Percentiles rank a stretch among this genome's conserved stretches.
These are phyloP conservation scores for Tursiops truncatus DNA, from an alignment of 2,113 vertebrate species.

Conservation along the genomic window DNA sequence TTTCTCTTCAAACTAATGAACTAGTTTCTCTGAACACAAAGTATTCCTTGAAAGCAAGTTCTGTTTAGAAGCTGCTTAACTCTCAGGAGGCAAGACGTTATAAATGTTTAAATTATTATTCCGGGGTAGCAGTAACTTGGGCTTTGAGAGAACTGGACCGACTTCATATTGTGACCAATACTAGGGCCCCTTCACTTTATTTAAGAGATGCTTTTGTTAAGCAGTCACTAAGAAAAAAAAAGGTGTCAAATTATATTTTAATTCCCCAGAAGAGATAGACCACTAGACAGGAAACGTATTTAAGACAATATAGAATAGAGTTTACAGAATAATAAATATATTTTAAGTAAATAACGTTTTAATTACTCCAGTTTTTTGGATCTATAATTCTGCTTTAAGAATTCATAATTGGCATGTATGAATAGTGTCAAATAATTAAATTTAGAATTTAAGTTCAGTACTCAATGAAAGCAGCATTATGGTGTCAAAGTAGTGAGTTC, in stretches of 20 bases:
- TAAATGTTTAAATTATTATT: not conserved
- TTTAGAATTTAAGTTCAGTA: not conserved
- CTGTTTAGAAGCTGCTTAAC: not conserved
- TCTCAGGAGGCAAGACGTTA: not conserved
- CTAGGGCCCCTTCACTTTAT: not conserved
- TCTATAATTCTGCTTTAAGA: not conserved
- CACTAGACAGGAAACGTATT: not conserved
- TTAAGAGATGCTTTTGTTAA: not conserved
- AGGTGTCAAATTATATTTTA: not conserved
- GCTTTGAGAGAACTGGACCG: not conserved
- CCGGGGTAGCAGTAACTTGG: not conserved
- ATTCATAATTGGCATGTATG: not conserved
- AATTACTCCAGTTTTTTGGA: not conserved
- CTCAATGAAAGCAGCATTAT: not conserved
- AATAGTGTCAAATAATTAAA: not conserved
- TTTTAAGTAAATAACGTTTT: slow-evolving; percentile 13
- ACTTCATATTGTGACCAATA: not conserved
- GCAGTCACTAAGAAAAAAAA: not conserved
- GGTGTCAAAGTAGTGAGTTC: not conserved
- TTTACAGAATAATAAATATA: not conserved
- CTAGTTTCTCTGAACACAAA: not conserved
- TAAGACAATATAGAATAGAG: not conserved
- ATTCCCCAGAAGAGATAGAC: not conserved
- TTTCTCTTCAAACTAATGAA: slow-evolving; percentile 33
- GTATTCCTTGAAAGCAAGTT: not conserved